Conservation (phyloP, 2,113 vertebrate genomes). For the Periophthalmodon schlosseri region DNA sequence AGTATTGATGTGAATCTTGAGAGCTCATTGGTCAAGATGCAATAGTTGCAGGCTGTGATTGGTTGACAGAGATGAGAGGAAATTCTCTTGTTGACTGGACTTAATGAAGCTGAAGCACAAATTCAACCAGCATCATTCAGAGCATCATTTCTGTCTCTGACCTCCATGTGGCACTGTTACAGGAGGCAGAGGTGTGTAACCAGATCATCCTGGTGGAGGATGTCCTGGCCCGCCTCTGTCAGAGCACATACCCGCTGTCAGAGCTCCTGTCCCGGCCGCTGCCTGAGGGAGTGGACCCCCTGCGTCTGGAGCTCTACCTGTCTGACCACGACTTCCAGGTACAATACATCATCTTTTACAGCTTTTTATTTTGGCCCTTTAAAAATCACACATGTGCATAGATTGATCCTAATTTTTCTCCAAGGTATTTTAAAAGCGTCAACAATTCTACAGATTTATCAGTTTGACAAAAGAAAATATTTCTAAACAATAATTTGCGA, state of each 20-base stretch:
- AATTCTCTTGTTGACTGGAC: background rate
- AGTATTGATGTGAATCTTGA: no score
- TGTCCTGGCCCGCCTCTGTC: conserved; percentile 89
- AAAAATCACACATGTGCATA: no score
- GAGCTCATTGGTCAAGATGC: no score
- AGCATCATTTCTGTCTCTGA: background rate
- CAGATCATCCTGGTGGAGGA: conserved; percentile 98
- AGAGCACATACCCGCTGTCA: conserved; percentile 86
- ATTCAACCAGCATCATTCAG: background rate
- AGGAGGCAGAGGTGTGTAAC: conserved; percentile 93
- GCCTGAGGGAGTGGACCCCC: conserved; percentile 93
- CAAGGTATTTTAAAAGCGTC: no score
- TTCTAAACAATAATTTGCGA: no score
- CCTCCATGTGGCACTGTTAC: background rate
- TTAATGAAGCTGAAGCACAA: no score
- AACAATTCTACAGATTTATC: no score
- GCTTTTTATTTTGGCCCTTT: no score
- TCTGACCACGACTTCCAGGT: conserved; percentile 95
- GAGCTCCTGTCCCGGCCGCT: conserved; percentile 89
- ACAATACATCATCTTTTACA: conserved; percentile 9
- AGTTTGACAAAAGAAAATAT: no score
- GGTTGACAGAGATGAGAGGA: background rate
- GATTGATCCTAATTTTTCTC: no score
- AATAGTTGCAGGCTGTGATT: no score
- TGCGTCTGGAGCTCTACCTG: conserved; percentile 95